Base-by-base conservation (phyloP, 2,888 invertebrate genomes). In the Conchocele bisecta region DNA sequence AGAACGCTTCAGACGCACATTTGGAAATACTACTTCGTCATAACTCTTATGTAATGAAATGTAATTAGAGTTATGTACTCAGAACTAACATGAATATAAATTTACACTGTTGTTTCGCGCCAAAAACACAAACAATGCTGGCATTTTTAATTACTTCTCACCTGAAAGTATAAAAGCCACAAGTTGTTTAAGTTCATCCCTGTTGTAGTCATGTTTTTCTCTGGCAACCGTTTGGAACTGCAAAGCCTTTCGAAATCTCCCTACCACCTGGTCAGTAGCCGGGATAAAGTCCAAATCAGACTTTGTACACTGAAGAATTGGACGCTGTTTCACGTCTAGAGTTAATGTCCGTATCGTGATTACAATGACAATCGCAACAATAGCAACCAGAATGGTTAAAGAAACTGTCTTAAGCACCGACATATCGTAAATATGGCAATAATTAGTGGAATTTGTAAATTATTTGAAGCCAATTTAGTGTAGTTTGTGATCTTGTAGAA, bases 201-300 rank as follows among this genome's bases (percentile, higher is more conserved):
- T 67, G 35, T 84, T 76, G 51, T 83, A 82, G 20, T 78, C 76
- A 13, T 75, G 78, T 6, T 24, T 29, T 26, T 80, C 79, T 44
- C 42, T 60, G 11, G 86, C 79, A 6, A 88, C 74, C 1, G 87
- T 86, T 29, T 80, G 44, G 53, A 85, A 80, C 11, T 80, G 70
- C 20, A 88, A 65, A 11, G 83, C 83, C 15, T 50, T 46, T 50
- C 79, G 78, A 63, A 88, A 86, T 41, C 81, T 79, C 39, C 65
- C 64, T 7, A 85, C 37, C 5, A 82, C 75, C 5, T 54, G 56
- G 24, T 80, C 72, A 15, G 71, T 71, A 26, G 83, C 80, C 22
- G 71, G 74, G 24, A 87, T 85, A 51, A 83, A 86, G 63, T 87
- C 86, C 15, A 70, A 53, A 60, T 87, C 87, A 1, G 74, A 70